Base-by-base conservation (phyloP, 2,113 vertebrate genomes). In the Psittacus erithacus region DNA sequence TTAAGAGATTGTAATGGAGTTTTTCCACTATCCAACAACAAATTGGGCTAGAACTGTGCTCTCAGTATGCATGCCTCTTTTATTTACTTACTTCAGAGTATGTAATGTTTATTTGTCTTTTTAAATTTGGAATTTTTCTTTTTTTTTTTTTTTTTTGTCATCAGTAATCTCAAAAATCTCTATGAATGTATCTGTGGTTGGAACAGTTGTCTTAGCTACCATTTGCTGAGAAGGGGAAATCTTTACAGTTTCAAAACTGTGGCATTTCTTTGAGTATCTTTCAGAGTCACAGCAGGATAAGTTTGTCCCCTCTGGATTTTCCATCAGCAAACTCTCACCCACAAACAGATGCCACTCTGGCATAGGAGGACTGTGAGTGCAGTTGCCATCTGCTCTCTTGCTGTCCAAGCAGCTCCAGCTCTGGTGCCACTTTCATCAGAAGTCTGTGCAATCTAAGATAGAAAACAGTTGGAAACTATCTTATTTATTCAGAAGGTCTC, bases 371-470 rank as follows among this genome's bases (percentile, higher is more conserved):
- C 20, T 82, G 33, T 41, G 50, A 92, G 52, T 2, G 2, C 41
- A 55, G 50, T 65, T 92, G 39, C 88, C 93, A 92, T 96, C 88
- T 93, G 92, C 78, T 95, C 62, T 91, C n/a, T 39, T 2, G 7
- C 57, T 91, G 78, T 82, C 93, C 92, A 76, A 44, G 75, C 47
- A 82, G 27, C 78, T 92, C 60, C 44, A 88, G 39, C 63, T 90
- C 93, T 93, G 70, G 43, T 86, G 35, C 52, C 12, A 79, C 57
- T 97, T 87, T 91, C 78, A 52, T 90, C 88, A 79, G 62, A 82
- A 74, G 9, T 47, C 74, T 79, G 35, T 85, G 47, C 7, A 76
- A 41, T 46, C 78, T 79, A 35, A 44, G 57, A 67, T 16, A 68
- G 60, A 75, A 93, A 91, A 73, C 31, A 60, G 50, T 46, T 47